Evolutionary conservation across 2,113 vertebrate species (phyloP).

Genomic region (Meriones unguiculatus): DNA sequence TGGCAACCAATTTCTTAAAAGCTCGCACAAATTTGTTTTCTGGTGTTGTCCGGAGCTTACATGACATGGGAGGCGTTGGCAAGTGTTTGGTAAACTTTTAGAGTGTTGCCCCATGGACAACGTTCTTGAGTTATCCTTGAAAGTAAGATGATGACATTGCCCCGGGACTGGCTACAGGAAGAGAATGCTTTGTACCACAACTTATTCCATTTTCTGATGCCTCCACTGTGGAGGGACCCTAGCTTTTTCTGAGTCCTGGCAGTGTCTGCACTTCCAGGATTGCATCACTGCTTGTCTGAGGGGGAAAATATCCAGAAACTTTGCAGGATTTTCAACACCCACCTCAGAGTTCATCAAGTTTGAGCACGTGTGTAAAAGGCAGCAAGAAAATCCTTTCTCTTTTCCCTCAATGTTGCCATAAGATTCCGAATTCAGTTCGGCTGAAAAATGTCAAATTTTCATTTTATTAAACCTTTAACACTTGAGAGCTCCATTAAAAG

Average conservation of each 20-base stretch:
- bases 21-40: slow-evolving; percentile 1
- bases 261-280: background rate
- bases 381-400: slow-evolving; percentile 45
- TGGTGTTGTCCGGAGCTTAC: background rate
- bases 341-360: slow-evolving; percentile 13
- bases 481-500: slow-evolving; percentile 44
- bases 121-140: background rate
- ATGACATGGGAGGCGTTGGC: background rate
- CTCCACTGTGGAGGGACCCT: background rate
- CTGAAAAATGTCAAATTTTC: slow-evolving; percentile 65
- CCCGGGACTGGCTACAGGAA: background rate
- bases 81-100: background rate
- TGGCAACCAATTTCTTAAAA: background rate
- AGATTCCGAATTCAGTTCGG: slow-evolving; percentile 57
- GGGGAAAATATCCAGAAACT: slow-evolving; percentile 13
- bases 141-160: background rate
- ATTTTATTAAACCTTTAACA: slow-evolving; percentile 69
- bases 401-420: slow-evolving; percentile 9
- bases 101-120: background rate
- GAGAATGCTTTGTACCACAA: background rate
- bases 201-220: background rate
- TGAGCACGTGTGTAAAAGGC: background rate
- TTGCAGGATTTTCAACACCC: slow-evolving; percentile 31
- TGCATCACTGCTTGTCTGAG: background rate
- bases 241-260: background rate